Evolutionary conservation across 64 coral and sea anemone genomes (phyloP), one percentile per base, ranked within the genome.

Genomic region (Hydrozoanthus tunicans): DNA sequence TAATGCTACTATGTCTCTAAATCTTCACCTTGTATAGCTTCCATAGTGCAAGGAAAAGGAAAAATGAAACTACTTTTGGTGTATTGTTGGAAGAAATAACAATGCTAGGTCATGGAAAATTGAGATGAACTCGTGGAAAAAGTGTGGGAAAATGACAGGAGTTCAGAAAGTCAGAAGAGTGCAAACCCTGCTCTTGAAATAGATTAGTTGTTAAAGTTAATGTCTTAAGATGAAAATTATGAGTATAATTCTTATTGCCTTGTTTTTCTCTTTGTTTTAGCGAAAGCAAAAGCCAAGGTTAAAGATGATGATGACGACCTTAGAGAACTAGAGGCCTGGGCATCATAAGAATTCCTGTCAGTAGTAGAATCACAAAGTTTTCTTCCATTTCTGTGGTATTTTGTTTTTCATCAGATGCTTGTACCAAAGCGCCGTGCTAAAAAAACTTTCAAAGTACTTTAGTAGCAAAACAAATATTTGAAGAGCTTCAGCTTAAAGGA

Each of bases 311-410:
- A 98, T 90, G 96, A 98, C 73, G 96, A 98, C 66, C 86, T 98
- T 89, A 77, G 88, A 55, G 96, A 98, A 86, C 89, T 98, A 61
- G 93, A 95, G 51, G 96, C 96, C 6, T 98, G 96, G 96, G 96
- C 96, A 61, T 95, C 93, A 82, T 98, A 98, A 89, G 24, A 73
- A 70, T 13, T 59, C 67, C 56, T 58, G 32, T 43, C 32, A 11
- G 24, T 1, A 55, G 32, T 24, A 88, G 9, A 70, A 75, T 60
- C 55, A 14, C 10, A 59, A 12, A 76, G 27, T 43, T 76, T 76
- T 76, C 10, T 32, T 52, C 3, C 25, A 76, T 12, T 12, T 51
- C 10, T 76, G 13, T 76, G 72, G 12, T 51, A 12, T 71, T 76
- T 32, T 14, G 27, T 43, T 58, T 4, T 56, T 3, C 5, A 62